These are phyloP conservation scores for Mobula birostris DNA, from an alignment of 2,113 vertebrate genomes.

Conservation along the genomic window DNA sequence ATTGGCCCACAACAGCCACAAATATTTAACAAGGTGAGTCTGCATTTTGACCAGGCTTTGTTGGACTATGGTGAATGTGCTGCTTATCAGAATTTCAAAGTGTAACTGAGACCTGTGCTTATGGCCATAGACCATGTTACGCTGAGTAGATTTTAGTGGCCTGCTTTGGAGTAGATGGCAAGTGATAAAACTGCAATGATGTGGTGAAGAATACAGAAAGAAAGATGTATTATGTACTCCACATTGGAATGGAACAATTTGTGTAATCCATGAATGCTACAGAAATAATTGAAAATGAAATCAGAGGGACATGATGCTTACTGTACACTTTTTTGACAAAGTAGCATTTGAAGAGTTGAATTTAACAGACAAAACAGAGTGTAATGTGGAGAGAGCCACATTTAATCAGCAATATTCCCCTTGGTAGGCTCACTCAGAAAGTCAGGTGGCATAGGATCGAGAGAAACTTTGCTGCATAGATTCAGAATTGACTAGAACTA, in stretches of 20 bases:
- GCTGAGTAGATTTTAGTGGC: neutral
- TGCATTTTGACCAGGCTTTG: constrained; percentile 33
- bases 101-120: neutral
- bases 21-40: constrained; percentile 69
- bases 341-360: too few species aligned
- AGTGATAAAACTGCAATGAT: neutral
- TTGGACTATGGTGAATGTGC: neutral
- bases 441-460: too few species aligned
- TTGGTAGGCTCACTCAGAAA: neutral
- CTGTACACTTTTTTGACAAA: too few species aligned
- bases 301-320: too few species aligned
- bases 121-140: neutral
- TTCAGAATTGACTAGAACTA: too few species aligned
- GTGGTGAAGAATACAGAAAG: neutral
- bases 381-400: neutral
- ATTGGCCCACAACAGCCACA: constrained; percentile 61
- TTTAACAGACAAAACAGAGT: neutral
- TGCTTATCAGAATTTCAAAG: neutral
- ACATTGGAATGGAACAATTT: neutral
- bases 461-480: too few species aligned
- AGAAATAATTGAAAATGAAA: too few species aligned
- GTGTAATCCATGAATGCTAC: too few species aligned
- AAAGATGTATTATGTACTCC: neutral
- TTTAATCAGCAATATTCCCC: neutral
- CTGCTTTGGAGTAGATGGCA: neutral